A percentile compares a stretch with the other conserved stretches of the same genome.
These are phyloP conservation scores for Exephanes ischioxanthus DNA, from an alignment of 2,888 invertebrate species.

Conservation along the genomic window DNA sequence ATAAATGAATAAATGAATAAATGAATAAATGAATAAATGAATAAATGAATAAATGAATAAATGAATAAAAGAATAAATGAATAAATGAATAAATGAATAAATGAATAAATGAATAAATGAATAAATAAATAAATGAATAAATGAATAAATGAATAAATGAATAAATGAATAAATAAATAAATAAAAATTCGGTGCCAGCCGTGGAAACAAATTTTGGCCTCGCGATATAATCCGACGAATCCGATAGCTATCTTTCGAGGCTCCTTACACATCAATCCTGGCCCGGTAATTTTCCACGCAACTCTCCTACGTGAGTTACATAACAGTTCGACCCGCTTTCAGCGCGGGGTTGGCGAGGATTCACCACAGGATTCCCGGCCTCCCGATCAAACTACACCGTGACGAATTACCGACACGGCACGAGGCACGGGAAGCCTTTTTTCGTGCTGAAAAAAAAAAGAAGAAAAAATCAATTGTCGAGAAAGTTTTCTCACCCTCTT, in stretches of 20 bases:
- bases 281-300: conserved; percentile 10
- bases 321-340: neutral
- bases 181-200: too few relatives aligned
- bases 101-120: too few relatives aligned
- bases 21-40: too few relatives aligned
- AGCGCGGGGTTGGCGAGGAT: conserved; percentile 6
- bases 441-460: neutral
- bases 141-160: too few relatives aligned
- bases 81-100: too few relatives aligned
- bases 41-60: too few relatives aligned
- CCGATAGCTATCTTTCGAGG: conserved; percentile 10
- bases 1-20: too few relatives aligned
- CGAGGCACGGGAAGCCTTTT: neutral
- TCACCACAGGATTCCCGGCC: conserved; percentile 21
- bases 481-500: neutral
- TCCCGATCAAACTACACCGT: neutral
- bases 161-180: too few relatives aligned
- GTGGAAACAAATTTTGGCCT: neutral
- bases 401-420: neutral
- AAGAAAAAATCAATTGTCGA: neutral
- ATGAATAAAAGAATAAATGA: too few relatives aligned
- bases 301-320: conserved; percentile 5
- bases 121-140: too few relatives aligned
- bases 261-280: neutral
- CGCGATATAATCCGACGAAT: neutral